Conservation (phyloP, 1,140 invertebrate genomes). For the Drosophila nigromelanica region DNA sequence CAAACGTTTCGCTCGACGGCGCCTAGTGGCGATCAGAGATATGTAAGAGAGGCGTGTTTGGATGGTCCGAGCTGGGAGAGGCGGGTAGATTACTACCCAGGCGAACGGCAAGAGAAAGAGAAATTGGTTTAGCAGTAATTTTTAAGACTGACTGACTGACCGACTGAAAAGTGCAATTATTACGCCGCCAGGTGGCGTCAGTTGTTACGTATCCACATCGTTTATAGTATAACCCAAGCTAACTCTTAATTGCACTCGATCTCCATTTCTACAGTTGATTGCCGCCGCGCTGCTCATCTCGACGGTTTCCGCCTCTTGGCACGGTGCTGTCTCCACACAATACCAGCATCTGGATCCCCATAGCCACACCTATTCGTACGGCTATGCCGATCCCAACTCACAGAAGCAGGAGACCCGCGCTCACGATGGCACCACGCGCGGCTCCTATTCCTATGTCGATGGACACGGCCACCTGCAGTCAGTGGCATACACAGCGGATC, state of each 20-base stretch:
- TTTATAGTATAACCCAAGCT: not conserved
- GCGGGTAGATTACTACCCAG: not conserved
- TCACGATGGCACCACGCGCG: conserved; percentile 87
- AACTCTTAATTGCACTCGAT: not conserved
- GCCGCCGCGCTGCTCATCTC: conserved; percentile 74
- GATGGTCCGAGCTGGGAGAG: conserved; percentile 6
- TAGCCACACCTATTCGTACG: conserved; percentile 87
- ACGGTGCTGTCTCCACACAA: conserved; percentile 84
- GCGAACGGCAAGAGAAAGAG: conserved; percentile 46
- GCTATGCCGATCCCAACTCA: conserved; percentile 88
- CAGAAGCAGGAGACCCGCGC: conserved; percentile 87
- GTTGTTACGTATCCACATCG: conserved; percentile 25
- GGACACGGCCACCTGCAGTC: conserved; percentile 88
- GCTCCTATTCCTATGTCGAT: conserved; percentile 89
- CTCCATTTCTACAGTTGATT: conserved; percentile 57
- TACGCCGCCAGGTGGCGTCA: conserved; percentile 15
- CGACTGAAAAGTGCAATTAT: conserved; percentile 45
- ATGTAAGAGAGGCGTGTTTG: conserved; percentile 21
- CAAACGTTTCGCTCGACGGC: conserved; percentile 62
- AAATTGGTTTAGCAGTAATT: conserved; percentile 17
- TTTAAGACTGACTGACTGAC: conserved; percentile 18
- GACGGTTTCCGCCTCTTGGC: conserved; percentile 74
- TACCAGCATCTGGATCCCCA: conserved; percentile 87
- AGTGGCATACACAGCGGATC: conserved; percentile 88
- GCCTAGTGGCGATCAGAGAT: conserved; percentile 35